These are phyloP conservation scores for Spialia ferax DNA, from an alignment of 2,888 invertebrate genomes.

Conservation along the genomic window DNA sequence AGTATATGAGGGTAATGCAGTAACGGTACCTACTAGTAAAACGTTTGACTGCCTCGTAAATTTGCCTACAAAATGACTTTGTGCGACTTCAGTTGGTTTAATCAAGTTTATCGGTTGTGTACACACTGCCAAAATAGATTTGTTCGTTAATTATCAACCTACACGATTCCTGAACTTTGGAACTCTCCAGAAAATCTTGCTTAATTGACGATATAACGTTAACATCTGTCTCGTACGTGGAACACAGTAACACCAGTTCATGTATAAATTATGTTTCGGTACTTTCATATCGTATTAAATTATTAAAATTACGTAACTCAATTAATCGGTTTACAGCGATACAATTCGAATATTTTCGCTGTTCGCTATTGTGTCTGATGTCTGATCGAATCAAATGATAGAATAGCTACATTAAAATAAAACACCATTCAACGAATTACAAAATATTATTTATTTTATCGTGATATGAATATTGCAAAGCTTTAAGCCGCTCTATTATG, in stretches of 20 bases:
- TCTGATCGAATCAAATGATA: not conserved
- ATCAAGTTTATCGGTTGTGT: constrained; percentile 45
- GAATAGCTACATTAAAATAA: not conserved
- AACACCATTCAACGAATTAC: not conserved
- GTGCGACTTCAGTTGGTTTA: constrained; percentile 43
- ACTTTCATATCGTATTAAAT: not conserved
- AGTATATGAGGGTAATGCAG: constrained; percentile 37
- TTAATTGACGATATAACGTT: not conserved
- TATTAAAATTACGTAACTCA: not conserved
- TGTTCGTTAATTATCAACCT: constrained; percentile 35
- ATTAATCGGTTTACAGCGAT: not conserved
- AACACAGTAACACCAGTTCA: not conserved
- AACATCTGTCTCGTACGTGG: not conserved
- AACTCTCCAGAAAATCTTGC: not conserved
- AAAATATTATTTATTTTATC: not conserved
- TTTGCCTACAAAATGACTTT: constrained; percentile 44
- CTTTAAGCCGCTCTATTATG: not conserved
- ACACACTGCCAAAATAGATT: constrained; percentile 43
- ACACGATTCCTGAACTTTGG: constrained; percentile 14
- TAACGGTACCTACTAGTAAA: constrained; percentile 39
- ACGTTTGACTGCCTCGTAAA: constrained; percentile 46
- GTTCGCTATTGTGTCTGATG: not conserved
- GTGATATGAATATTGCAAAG: not conserved
- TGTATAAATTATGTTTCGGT: not conserved
- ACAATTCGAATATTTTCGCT: not conserved